Evolutionary conservation across 1,140 invertebrate species (phyloP).

Genomic region (Eurosta solidaginis): DNA sequence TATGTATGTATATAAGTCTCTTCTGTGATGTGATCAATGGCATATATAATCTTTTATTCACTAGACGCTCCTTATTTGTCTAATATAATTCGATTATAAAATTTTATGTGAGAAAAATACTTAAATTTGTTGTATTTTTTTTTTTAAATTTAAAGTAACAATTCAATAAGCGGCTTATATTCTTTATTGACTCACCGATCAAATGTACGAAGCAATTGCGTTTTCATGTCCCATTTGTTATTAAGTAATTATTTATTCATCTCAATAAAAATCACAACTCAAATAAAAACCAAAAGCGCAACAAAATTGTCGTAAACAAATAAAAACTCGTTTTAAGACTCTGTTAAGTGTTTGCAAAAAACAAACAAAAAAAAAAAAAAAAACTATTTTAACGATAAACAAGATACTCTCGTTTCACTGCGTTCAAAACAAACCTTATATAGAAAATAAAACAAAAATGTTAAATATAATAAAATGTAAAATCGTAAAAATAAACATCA

Average conservation of each 20-base stretch:
- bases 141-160: background rate
- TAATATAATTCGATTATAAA: no score
- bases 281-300: background rate
- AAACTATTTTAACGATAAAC: no score
- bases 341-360: background rate
- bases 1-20: background rate
- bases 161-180: background rate
- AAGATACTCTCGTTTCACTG: no score
- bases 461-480: background rate
- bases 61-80: no score
- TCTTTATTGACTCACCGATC: background rate
- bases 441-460: no score
- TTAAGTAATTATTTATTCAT: background rate
- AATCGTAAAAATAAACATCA: background rate
- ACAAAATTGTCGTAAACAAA: background rate
- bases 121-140: no score
- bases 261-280: background rate
- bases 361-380: no score
- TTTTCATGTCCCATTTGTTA: background rate
- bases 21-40: no score
- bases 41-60: no score
- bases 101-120: no score
- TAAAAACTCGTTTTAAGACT: background rate
- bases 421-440: no score
- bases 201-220: background rate